phyloP scores from a whole-genome alignment of 1,140 invertebrate species.

The Eubasilissa regina region DNA sequence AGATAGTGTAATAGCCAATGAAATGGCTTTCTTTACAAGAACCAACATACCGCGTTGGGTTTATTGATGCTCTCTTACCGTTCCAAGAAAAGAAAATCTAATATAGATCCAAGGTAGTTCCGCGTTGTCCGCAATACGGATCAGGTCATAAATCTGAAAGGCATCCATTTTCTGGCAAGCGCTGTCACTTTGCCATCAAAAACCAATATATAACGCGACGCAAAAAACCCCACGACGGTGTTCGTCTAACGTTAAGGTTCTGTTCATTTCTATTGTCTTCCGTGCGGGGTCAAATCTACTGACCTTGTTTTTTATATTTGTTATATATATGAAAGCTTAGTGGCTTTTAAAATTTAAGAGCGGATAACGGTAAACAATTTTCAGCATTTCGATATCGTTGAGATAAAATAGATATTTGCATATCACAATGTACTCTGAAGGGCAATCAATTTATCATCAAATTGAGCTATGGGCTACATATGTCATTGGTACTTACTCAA shows the following conservation, averaged over 20 bases:
- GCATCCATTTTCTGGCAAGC: conserved; percentile 1
- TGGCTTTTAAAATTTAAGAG: conserved; percentile 27
- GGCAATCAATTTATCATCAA: not conserved
- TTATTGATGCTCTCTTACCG: too few relatives aligned
- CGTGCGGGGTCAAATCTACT: conserved; percentile 16
- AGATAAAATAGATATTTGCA: not conserved
- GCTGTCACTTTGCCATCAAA: conserved; percentile 37
- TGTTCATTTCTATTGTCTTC: conserved; percentile 44
- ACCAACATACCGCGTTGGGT: too few relatives aligned
- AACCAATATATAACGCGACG: conserved; percentile 26
- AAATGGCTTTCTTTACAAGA: too few relatives aligned
- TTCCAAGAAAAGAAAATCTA: too few relatives aligned
- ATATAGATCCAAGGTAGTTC: not conserved
- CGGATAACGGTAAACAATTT: conserved; percentile 37
- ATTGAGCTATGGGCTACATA: too few relatives aligned
- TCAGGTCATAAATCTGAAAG: conserved; percentile 5
- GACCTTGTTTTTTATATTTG: conserved; percentile 40
- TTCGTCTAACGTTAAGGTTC: conserved; percentile 33
- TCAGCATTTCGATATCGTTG: conserved; percentile 18
- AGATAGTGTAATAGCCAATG: too few relatives aligned
- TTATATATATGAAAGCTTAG: not conserved
- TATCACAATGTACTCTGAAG: not conserved
- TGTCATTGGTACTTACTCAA: too few relatives aligned
- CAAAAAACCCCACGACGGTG: conserved; percentile 32
- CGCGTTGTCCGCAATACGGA: conserved; percentile 9